A percentile compares a stretch with the other conserved stretches of the same genome.
Evolutionary conservation across 1,140 invertebrate genomes (phyloP).

Genomic region (Pantala flavescens): DNA sequence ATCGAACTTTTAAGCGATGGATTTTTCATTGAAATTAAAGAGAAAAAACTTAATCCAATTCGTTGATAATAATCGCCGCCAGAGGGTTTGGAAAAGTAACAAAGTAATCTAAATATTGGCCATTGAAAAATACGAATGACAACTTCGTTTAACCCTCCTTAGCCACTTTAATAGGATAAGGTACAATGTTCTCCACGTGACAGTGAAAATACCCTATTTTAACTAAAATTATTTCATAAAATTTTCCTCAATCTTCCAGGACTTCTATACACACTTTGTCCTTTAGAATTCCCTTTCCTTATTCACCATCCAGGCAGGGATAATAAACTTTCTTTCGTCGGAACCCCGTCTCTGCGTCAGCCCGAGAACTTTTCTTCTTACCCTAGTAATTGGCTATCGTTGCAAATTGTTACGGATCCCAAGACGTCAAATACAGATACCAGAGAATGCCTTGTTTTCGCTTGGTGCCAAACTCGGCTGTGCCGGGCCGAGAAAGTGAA

Average conservation of each 20-base stretch:
- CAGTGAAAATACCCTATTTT: not conserved
- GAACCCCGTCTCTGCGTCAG: not conserved
- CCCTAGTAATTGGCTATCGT: not conserved
- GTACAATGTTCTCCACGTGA: not conserved
- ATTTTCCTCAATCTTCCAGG: not conserved
- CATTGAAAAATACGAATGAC: not conserved
- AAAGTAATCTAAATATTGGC: not conserved
- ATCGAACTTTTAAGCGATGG: too few species aligned
- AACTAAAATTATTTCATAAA: not conserved
- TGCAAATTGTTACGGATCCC: too few species aligned
- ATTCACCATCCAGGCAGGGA: not conserved
- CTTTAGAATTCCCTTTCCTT: not conserved
- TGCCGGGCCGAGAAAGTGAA: too few species aligned
- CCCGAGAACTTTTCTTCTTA: not conserved
- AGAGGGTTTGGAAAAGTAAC: too few species aligned
- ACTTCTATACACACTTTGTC: not conserved
- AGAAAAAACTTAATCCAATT: too few species aligned
- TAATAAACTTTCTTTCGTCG: not conserved
- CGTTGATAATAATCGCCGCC: too few species aligned
- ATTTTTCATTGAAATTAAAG: too few species aligned
- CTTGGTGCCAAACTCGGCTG: too few species aligned
- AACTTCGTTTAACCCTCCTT: too few species aligned
- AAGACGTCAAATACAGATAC: too few species aligned
- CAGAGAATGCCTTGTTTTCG: too few species aligned
- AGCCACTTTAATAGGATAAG: not conserved